Evolutionary conservation across 2,113 vertebrate genomes (phyloP), one percentile per base, ranked within the genome.

Genomic region (Telmatochromis brichardi): DNA sequence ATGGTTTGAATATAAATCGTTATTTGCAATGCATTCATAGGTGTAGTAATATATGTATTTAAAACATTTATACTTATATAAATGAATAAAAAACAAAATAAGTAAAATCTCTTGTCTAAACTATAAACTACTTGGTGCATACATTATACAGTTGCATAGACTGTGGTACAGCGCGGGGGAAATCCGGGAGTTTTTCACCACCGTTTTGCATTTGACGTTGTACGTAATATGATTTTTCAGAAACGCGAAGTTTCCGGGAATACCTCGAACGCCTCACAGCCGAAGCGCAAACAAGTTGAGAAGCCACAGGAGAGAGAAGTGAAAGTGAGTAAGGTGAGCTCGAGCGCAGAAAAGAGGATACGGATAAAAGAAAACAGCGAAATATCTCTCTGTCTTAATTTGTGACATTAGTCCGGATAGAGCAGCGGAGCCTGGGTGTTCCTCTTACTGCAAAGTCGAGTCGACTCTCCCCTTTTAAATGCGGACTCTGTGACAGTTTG

Each of bases 401-500:
- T n/a, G 23, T 14, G 10, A 23, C 80, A 11, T 7, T 7, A 31
- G 12, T 3, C 23, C 21, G 4, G 2, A 23, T 5, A 6, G 10
- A 47, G 11, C 42, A 14, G 14, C 19, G 26, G 33, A 28, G 28
- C 45, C 15, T 17, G 3, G 33, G 3, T 9, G 53, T 92, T 92
- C 87, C 86, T 86, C 85, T 76, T 83, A 21, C 14, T 37, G 1
- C 51, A 5, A 76, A 85, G 42, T 50, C 23, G 31, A 78, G 71
- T 55, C 73, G 40, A 68, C 60, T 37, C 60, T 68, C 60, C 65
- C 13, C 57, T 80, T 83, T 82, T 91, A 58, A 88, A 93, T 92
- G 91, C 86, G 82, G 68, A 79, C 81, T 76, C 53, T 73, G 86
- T 92, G 86, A 95, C 88, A 89, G 88, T 31, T 13, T 82, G 23